Base-by-base conservation (phyloP, 2,113 vertebrate genomes). In the Nothocercus julius region DNA sequence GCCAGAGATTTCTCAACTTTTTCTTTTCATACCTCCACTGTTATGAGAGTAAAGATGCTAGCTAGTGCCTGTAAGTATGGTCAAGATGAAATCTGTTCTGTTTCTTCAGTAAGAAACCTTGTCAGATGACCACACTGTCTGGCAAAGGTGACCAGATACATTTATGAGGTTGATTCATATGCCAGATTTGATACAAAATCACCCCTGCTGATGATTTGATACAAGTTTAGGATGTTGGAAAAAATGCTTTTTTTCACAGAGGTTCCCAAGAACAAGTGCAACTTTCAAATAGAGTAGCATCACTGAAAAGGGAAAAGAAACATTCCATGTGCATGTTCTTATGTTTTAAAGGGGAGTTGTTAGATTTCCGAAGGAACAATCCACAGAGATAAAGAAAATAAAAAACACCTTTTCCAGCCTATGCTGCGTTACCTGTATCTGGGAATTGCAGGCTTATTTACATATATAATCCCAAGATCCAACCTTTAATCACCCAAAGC, bases 51-150 rank as follows among this genome's bases (percentile, higher is more conserved):
- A 63, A 63, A 30, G 44, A 45, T 87, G 15, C 27, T 64, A 82
- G 44, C 21, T 22, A 36, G 82, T 17, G 80, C 28, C 44, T 54
- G 14, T 27, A 38, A 47, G 7, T 3, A 28, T 0, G 0, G 82
- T 74, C 45, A 8, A 25, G 62, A 67, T 13, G 27, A 85, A 85
- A 85, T 51, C 1, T 4, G 4, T 45, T 88, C 32, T 42, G 21
- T 49, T 49, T 49, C 47, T 49, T 49, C 53, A 21, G 30, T 24
- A 84, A 78, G 44, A 89, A 66, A 38, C 36, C 34, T 70, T n/a
- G 80, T 69, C 38, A 66, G 11, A 1, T n/a, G 59, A 12, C 64
- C 51, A 68, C 2, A 0, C 6, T 68, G 5, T 51, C 58, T 85
- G 38, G 56, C 27, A 78, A 67, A 92, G 47, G 1, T 53, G n/a